Conservation (phyloP, 2,113 vertebrate species). For the Protomyctophum bolini region DNA sequence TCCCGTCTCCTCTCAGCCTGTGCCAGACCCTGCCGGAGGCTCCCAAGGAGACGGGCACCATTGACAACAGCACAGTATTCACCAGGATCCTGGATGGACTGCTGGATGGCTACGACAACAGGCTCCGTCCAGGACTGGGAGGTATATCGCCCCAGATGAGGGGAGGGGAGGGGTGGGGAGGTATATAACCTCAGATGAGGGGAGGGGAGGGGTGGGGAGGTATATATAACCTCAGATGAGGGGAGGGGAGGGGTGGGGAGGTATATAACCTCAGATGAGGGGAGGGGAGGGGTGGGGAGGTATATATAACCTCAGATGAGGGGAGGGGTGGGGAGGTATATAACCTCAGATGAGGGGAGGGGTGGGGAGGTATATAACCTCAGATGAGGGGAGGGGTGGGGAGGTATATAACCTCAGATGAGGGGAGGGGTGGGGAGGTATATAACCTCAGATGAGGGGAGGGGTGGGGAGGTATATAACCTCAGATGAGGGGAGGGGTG, state of each 20-base stretch:
- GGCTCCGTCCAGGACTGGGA: slow-evolving; percentile 86
- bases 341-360: background rate
- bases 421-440: slow-evolving; percentile 62
- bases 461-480: no score
- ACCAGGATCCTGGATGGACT: slow-evolving; percentile 91
- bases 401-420: no score
- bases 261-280: no score
- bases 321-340: slow-evolving; percentile 62
- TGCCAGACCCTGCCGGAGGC: slow-evolving; percentile 45
- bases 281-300: no score
- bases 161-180: background rate
- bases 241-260: no score
- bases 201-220: no score
- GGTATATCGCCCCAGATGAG: slow-evolving; percentile 45
- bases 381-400: no score
- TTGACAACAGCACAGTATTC: slow-evolving; percentile 94
- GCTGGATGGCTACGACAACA: slow-evolving; percentile 91
- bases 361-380: no score
- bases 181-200: no score
- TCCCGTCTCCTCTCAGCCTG: slow-evolving; percentile 32
- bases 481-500: no score
- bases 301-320: no score
- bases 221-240: no score
- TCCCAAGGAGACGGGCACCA: slow-evolving; percentile 62
- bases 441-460: background rate